Evolutionary conservation across 2,797 vertebrate genomes (phyloP), one percentile per base, ranked within the genome.

Genomic region (Ctenopoma kingsleyae): DNA sequence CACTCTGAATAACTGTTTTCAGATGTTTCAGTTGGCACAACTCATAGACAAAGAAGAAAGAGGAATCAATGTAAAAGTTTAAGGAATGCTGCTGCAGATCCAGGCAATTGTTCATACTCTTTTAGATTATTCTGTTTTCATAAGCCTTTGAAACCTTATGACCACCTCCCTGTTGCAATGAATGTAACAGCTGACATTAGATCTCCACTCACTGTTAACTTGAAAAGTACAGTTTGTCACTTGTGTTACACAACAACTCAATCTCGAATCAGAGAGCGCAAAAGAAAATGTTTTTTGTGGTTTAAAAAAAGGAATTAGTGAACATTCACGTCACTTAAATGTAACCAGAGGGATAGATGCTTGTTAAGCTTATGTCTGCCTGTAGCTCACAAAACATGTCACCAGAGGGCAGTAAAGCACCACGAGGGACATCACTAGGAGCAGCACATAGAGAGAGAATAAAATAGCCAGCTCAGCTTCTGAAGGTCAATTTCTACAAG

Each of bases 331-430:
- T 9, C 7, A 35, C n/a, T 32, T 20, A 7, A 32, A 43, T 15
- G 3, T 2, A 20, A 61, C 5, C 15, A 68, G 27, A 52, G 17
- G 38, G 27, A 36, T 22, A 54, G 25, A 16, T 27, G 20, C 17
- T 60, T 44, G 48, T 60, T 65, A 20, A 6, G 15, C 11, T 25
- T 8, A 6, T 30, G 19, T 22, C n/a, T 40, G 35, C 35, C 27
- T 36, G 43, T 40, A 2, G 4, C 0, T 5, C 13, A 50, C 22
- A 38, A 22, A n/a, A 19, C 5, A 46, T 0, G 0, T 68, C 92
- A 89, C 71, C 52, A 89, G 89, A 41, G 68, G 57, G 80, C 87
- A 85, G 86, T 74, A 52, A 35, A 57, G 69, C 36, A 72, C 63
- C 74, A 53, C 3, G 4, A 44, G 35, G 48, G 10, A 1, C 22